Percentiles rank a stretch among this genome's conserved stretches.
Conservation (phyloP, 2,113 vertebrate species). For the Thermophis baileyi region DNA sequence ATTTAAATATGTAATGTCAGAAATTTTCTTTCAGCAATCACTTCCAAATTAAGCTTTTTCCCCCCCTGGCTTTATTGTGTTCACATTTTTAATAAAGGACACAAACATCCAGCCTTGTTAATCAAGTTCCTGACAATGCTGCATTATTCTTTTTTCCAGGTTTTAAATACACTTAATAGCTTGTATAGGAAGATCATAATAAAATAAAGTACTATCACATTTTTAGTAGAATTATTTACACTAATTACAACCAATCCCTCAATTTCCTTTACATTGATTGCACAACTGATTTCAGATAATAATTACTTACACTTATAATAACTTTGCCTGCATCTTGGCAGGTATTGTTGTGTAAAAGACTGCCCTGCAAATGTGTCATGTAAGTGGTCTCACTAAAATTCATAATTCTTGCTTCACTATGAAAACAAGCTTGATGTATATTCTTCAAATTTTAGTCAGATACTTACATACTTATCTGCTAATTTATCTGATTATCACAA, state of each 20-base stretch:
- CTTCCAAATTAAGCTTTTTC: not conserved
- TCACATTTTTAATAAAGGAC: not conserved
- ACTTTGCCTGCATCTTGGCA: not conserved
- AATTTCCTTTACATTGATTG: not conserved
- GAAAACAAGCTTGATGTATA: not conserved
- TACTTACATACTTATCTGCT: not conserved
- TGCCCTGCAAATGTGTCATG: not conserved
- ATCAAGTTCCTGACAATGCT: not conserved
- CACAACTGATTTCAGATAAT: not conserved
- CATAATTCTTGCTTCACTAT: not conserved
- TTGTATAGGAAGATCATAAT: not conserved
- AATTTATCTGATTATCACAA: not conserved
- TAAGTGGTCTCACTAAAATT: not conserved
- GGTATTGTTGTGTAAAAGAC: not conserved
- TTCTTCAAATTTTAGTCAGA: not conserved
- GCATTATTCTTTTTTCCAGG: not conserved
- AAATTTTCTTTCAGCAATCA: conserved; percentile 38
- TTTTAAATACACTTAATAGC: not conserved
- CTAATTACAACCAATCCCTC: not conserved
- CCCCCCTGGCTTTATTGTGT: not conserved
- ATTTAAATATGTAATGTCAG: conserved; percentile 22
- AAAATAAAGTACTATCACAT: not conserved
- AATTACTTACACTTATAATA: not conserved
- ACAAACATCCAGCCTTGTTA: not conserved
- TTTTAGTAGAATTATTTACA: not conserved